phyloP scores from a whole-genome alignment of 2,797 vertebrate species.

The Orestias chungarensis region DNA sequence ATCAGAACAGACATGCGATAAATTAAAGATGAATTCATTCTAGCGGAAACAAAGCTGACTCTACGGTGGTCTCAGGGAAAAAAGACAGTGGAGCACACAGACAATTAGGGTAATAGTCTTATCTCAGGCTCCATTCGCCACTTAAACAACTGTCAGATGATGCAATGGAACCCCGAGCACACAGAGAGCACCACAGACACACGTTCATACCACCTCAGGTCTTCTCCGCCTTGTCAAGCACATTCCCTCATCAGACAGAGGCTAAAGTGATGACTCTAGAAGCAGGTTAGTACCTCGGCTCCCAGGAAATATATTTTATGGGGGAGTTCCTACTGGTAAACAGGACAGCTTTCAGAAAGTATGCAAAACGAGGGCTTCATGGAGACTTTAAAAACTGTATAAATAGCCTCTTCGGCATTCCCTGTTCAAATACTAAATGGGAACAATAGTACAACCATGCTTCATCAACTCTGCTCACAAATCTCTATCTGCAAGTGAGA shows the following conservation, averaged over 20 bases:
- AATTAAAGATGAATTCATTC: constrained; percentile 23
- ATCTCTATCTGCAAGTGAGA: not conserved
- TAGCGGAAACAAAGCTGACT: constrained; percentile 12
- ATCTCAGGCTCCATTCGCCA: constrained; percentile 36
- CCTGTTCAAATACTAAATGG: not conserved
- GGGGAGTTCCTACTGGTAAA: constrained; percentile 59
- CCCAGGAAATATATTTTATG: constrained; percentile 69
- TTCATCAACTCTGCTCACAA: not conserved
- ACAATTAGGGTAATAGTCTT: constrained; percentile 44
- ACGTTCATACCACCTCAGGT: constrained; percentile 16
- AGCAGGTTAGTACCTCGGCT: constrained; percentile 59
- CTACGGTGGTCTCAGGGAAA: constrained; percentile 28
- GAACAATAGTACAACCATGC: not conserved
- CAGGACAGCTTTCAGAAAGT: not conserved
- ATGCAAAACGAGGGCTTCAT: not conserved
- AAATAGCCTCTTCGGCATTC: not conserved
- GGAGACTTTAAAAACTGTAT: not conserved
- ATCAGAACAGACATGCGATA: constrained; percentile 8
- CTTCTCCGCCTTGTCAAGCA: constrained; percentile 18
- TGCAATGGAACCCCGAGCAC: constrained; percentile 18
- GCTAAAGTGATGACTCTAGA: constrained; percentile 62
- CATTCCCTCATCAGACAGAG: constrained; percentile 28
- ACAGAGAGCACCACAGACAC: constrained; percentile 22
- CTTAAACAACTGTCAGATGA: constrained; percentile 31
- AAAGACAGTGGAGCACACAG: constrained; percentile 31